Conservation (phyloP, 2,888 invertebrate genomes). For the Zaprionus bogoriensis region DNA sequence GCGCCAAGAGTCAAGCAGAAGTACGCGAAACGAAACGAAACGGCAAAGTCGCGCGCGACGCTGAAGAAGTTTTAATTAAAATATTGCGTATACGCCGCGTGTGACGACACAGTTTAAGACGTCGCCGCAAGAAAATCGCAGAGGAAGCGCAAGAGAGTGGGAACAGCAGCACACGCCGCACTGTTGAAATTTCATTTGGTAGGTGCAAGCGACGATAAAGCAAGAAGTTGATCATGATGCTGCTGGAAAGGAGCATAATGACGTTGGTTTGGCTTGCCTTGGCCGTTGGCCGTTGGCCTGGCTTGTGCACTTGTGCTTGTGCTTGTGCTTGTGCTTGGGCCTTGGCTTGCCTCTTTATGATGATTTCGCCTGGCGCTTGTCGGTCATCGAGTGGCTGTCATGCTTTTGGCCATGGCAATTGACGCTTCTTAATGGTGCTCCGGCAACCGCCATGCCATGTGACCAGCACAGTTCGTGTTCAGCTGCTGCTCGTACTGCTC, state of each 20-base stretch:
- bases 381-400: conserved; percentile 18
- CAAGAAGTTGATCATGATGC: background rate
- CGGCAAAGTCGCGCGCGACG: conserved; percentile 5
- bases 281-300: no score
- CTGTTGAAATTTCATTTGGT: conserved; percentile 12
- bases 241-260: no score
- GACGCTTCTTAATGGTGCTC: conserved; percentile 25
- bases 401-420: conserved; percentile 31
- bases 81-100: conserved; percentile 33
- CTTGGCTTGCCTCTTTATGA: background rate
- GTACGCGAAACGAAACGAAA: no score
- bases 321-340: background rate
- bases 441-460: background rate
- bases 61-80: conserved; percentile 60
- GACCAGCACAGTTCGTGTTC: background rate
- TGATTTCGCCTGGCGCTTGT: background rate
- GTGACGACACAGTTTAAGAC: background rate
- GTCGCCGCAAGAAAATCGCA: background rate
- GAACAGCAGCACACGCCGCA: background rate
- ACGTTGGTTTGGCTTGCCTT: no score
- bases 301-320: background rate
- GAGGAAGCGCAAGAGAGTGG: no score
- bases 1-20: no score
- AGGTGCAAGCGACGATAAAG: conserved; percentile 11
- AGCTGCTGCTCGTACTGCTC: conserved; percentile 2